Evolutionary conservation across 2,888 invertebrate species (phyloP).

Genomic region (Coelopa pilipes): DNA sequence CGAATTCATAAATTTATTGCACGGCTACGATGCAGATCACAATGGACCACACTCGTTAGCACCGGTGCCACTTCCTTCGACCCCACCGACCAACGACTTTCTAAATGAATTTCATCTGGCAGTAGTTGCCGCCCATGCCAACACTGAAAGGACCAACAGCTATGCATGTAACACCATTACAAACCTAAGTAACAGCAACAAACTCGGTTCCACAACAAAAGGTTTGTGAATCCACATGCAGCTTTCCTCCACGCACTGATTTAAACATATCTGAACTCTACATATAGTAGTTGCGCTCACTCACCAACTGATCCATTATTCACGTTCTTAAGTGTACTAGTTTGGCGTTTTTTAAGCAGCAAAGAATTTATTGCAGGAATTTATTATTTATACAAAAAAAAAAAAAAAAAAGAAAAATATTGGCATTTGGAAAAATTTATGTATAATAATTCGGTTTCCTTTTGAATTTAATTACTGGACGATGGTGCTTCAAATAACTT

Average conservation of each 20-base stretch:
- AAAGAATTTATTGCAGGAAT: no score
- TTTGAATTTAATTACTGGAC: no score
- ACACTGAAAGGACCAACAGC: constrained; percentile 31
- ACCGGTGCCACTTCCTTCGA: no score
- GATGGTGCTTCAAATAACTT: no score
- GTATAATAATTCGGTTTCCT: no score
- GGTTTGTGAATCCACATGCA: constrained; percentile 27
- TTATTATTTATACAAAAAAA: background rate
- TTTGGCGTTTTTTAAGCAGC: background rate
- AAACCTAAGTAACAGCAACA: constrained; percentile 13
- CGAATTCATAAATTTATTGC: constrained; percentile 74
- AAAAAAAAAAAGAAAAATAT: no score
- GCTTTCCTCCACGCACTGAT: constrained; percentile 16
- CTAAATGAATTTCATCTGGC: constrained; percentile 26
- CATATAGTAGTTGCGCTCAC: constrained; percentile 8
- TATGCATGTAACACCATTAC: background rate
- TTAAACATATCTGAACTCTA: constrained; percentile 11
- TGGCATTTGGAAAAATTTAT: no score
- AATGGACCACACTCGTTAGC: background rate
- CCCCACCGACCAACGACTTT: background rate
- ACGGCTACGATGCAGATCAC: constrained; percentile 57
- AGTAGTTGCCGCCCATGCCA: constrained; percentile 28
- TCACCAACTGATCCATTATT: background rate
- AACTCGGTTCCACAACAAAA: constrained; percentile 24
- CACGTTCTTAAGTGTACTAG: background rate